phyloP scores from a whole-genome alignment of 2,888 invertebrate genomes.

The Dichetophora obliterata region DNA sequence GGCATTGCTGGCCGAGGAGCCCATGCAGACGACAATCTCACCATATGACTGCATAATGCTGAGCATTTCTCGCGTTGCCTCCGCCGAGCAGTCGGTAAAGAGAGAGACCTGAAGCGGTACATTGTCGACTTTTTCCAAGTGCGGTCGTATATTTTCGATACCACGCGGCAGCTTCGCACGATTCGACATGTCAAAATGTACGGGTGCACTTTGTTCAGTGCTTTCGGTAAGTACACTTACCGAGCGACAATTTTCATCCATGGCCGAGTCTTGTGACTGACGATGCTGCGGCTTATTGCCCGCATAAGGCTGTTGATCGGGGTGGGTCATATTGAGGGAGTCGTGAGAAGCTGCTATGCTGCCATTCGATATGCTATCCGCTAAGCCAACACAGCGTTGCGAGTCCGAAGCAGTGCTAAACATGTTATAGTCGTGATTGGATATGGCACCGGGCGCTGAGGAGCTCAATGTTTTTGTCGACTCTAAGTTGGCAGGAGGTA shows the following conservation, averaged over 20 bases:
- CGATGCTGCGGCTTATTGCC: conserved; percentile 60
- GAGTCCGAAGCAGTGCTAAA: conserved; percentile 46
- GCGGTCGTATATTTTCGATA: conserved; percentile 96
- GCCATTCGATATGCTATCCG: conserved; percentile 46
- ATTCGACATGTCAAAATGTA: conserved; percentile 94
- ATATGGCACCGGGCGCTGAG: conserved; percentile 89
- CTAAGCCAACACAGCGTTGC: conserved; percentile 30
- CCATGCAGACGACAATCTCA: conserved; percentile 94
- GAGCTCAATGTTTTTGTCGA: conserved; percentile 81
- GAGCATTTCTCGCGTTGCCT: conserved; percentile 91
- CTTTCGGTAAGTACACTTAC: conserved; percentile 89
- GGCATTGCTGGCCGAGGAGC: conserved; percentile 87
- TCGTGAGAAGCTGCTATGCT: conserved; percentile 53
- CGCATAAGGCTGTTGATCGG: conserved; percentile 11
- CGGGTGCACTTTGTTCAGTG: conserved; percentile 91
- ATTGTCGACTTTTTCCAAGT: conserved; percentile 95
- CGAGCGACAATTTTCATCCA: conserved; percentile 80
- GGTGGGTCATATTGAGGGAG: conserved; percentile 45
- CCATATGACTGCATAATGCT: conserved; percentile 96
- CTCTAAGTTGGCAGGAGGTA: conserved; percentile 73
- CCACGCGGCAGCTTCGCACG: conserved; percentile 95
- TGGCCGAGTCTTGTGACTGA: conserved; percentile 73
- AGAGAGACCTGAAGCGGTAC: conserved; percentile 96
- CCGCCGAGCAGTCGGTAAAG: conserved; percentile 97
- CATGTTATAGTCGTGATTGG: conserved; percentile 65